Evolutionary conservation across 2,113 vertebrate species (phyloP).

Genomic region (Arvicanthis niloticus): DNA sequence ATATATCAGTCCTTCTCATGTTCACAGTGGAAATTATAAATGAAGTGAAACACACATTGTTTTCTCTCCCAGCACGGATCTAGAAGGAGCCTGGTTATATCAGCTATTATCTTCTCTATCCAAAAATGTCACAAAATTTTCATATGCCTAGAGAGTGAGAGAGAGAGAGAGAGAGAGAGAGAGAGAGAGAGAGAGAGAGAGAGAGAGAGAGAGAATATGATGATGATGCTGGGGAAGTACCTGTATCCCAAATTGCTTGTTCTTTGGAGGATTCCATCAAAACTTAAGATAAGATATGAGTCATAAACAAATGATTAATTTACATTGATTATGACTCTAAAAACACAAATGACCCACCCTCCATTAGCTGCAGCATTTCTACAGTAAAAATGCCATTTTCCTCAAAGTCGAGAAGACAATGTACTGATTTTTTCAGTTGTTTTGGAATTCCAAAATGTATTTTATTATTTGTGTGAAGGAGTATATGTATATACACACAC

Average conservation of each 20-base stretch:
- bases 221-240: neutral
- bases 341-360: conserved; percentile 31
- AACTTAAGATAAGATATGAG: conserved; percentile 64
- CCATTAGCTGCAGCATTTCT: conserved; percentile 26
- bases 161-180: too few species aligned
- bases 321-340: conserved; percentile 55
- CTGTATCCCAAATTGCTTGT: conserved; percentile 42
- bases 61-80: conserved; percentile 64
- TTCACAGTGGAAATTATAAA: conserved; percentile 74
- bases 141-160: conserved; percentile 52
- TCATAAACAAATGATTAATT: conserved; percentile 68
- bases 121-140: conserved; percentile 71
- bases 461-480: conserved; percentile 55
- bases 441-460: conserved; percentile 65
- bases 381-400: conserved; percentile 64
- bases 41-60: conserved; percentile 73
- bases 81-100: conserved; percentile 59
- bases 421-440: conserved; percentile 61
- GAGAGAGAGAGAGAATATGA: conserved; percentile 42
- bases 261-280: conserved; percentile 64
- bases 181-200: too few species aligned
- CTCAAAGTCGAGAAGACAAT: conserved; percentile 69
- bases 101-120: conserved; percentile 69
- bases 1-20: conserved; percentile 62
- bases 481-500: neutral